These are phyloP conservation scores for Palythoa grandiflora DNA, from an alignment of 92 coral and sea anemone species.

Conservation along the genomic window DNA sequence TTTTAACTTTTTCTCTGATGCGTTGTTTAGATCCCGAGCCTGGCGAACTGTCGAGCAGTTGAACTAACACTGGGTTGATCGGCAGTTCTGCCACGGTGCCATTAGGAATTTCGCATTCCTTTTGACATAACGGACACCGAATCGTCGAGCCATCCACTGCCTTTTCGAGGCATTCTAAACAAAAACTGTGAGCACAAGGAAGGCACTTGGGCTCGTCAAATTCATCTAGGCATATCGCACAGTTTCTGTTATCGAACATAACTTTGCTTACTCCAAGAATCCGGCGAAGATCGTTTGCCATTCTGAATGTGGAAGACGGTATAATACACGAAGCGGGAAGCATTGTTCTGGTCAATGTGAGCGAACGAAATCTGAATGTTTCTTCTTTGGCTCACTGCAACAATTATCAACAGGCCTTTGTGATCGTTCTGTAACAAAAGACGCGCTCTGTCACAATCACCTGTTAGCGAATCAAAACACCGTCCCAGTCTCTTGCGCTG, in stretches of 20 bases:
- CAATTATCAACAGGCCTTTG: slow-evolving; percentile 39
- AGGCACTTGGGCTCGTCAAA: slow-evolving; percentile 45
- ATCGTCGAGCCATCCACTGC: slow-evolving; percentile 14
- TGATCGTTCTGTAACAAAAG: slow-evolving; percentile 32
- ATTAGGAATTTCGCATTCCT: slow-evolving; percentile 32
- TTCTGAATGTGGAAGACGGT: slow-evolving; percentile 24
- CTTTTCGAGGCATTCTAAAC: slow-evolving; percentile 44
- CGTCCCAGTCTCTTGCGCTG: not conserved
- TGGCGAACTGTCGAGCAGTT: slow-evolving; percentile 39
- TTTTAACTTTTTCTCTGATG: slow-evolving; percentile 23
- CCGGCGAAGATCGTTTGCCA: slow-evolving; percentile 49
- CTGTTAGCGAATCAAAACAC: slow-evolving; percentile 9
- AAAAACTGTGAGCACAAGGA: slow-evolving; percentile 52
- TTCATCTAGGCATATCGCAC: slow-evolving; percentile 39
- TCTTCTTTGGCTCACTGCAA: slow-evolving; percentile 14
- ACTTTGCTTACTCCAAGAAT: slow-evolving; percentile 50
- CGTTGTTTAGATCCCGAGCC: slow-evolving; percentile 29
- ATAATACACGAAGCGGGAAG: slow-evolving; percentile 42
- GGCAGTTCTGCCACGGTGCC: slow-evolving; percentile 31
- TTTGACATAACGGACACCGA: slow-evolving; percentile 44
- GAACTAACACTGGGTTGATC: slow-evolving; percentile 29
- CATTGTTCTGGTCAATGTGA: no score
- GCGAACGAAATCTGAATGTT: not conserved
- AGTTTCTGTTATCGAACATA: slow-evolving; percentile 31
- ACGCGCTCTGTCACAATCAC: slow-evolving; percentile 37